phyloP scores from a whole-genome alignment of 2,113 vertebrate species.

The Corynorhinus townsendii region DNA sequence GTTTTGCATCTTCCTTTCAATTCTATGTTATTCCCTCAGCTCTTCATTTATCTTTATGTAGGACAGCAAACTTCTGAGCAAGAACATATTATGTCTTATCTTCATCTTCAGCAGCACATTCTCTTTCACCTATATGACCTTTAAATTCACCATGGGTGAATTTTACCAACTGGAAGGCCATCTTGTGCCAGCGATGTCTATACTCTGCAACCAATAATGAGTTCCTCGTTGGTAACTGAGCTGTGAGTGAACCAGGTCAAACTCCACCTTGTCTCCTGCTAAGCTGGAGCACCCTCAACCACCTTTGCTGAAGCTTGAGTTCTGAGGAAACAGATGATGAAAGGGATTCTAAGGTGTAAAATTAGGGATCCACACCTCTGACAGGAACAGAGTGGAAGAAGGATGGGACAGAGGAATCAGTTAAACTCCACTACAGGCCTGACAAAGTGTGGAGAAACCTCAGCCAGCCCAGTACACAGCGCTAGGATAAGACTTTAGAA shows the following conservation, averaged over 20 bases:
- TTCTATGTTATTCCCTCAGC: neutral
- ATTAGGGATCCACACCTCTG: neutral
- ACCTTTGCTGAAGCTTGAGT: neutral
- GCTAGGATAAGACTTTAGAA: neutral
- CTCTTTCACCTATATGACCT: neutral
- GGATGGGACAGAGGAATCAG: neutral
- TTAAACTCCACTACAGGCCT: neutral
- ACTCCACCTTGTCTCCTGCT: neutral
- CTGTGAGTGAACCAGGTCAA: neutral
- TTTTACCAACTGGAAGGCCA: neutral
- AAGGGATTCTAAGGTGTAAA: neutral
- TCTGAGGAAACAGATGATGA: neutral
- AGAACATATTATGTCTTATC: no score
- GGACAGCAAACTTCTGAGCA: neutral
- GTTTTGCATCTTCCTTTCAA: neutral
- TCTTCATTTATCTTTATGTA: neutral
- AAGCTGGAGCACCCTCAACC: neutral
- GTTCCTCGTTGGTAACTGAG: neutral
- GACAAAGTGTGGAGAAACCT: neutral
- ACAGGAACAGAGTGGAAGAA: neutral
- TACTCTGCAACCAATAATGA: rapidly evolving
- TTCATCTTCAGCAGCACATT: neutral
- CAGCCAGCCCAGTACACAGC: neutral
- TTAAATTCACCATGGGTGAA: neutral
- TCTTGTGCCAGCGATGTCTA: neutral